These are phyloP conservation scores for Herminia tarsipennalis DNA, from an alignment of 2,888 invertebrate species.

Conservation along the genomic window DNA sequence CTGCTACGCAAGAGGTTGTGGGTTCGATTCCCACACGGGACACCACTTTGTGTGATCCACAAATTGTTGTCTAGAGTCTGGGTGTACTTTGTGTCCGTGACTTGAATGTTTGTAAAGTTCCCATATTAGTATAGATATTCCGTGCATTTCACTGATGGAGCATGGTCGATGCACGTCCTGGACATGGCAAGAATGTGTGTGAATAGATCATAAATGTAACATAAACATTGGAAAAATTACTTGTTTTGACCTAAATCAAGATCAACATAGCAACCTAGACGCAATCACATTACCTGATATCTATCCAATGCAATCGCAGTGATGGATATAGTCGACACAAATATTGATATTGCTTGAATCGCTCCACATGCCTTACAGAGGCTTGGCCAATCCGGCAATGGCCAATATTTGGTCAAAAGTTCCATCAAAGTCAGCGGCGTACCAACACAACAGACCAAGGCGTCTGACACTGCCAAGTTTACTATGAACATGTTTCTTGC, in stretches of 20 bases:
- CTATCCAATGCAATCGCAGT: slow-evolving; percentile 95
- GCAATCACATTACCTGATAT: slow-evolving; percentile 87
- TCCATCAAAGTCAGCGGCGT: slow-evolving; percentile 96
- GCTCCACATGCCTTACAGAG: slow-evolving; percentile 95
- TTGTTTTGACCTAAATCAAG: neutral
- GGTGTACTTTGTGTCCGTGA: no score
- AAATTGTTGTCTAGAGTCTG: no score
- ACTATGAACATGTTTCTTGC: slow-evolving; percentile 96
- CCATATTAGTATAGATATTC: no score
- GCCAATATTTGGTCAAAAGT: slow-evolving; percentile 94
- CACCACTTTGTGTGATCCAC: no score
- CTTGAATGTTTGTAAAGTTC: no score
- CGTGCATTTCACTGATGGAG: no score
- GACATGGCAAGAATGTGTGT: no score
- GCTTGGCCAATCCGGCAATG: slow-evolving; percentile 91
- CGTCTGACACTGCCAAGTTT: slow-evolving; percentile 94
- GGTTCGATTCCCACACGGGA: no score
- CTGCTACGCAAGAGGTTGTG: no score
- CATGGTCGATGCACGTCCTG: no score
- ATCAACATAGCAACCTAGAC: slow-evolving; percentile 1
- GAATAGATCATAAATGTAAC: no score
- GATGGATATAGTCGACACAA: slow-evolving; percentile 97
- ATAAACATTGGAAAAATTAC: no score
- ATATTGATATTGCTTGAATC: slow-evolving; percentile 95
- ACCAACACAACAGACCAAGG: slow-evolving; percentile 94